Conservation (phyloP, 2,113 vertebrate genomes). For the Platycercus adscitus region DNA sequence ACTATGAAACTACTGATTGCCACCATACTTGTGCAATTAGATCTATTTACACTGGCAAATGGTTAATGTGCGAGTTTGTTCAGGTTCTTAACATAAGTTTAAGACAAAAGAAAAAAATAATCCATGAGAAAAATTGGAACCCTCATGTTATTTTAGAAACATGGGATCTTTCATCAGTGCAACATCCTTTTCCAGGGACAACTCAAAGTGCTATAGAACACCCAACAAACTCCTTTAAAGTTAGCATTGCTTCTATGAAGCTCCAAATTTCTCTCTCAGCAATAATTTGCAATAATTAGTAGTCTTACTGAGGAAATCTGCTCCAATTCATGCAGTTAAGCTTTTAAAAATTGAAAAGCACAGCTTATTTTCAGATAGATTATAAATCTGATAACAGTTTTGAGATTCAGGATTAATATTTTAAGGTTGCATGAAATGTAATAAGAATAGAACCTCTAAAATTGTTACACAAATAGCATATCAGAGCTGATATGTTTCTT, state of each 20-base stretch:
- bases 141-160: not conserved
- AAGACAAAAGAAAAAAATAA: not conserved
- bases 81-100: not conserved
- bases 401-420: not conserved
- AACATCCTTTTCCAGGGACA: not conserved
- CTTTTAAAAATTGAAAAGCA: not conserved
- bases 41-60: not conserved
- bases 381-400: not conserved
- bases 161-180: not conserved
- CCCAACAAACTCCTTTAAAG: not conserved
- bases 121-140: not conserved
- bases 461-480: not conserved
- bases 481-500: not conserved
- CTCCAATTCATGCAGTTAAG: not conserved
- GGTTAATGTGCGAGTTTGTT: not conserved
- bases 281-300: not conserved
- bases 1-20: not conserved
- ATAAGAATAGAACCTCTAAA: not conserved
- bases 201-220: not conserved
- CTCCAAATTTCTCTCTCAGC: not conserved
- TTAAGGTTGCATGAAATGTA: not conserved
- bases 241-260: not conserved
- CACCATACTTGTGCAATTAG: not conserved
- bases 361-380: not conserved
- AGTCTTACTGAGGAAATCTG: not conserved